A percentile compares a stretch with the other conserved stretches of the same genome.
phyloP scores from a whole-genome alignment of 2,888 invertebrate genomes.

The Serripes groenlandicus region DNA sequence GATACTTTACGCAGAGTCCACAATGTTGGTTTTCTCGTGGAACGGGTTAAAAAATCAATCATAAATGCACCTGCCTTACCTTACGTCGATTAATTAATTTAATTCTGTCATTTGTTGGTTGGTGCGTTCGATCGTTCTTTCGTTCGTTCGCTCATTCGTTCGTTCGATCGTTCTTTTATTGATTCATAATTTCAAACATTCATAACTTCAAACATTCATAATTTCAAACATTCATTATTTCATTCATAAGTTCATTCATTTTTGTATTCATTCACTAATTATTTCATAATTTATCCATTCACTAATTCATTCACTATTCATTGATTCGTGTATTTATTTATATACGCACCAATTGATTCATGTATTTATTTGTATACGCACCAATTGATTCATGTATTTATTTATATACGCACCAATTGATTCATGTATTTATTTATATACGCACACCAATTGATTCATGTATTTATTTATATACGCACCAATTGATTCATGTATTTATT shows the following conservation, averaged over 20 bases:
- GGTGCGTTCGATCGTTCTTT: background rate
- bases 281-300: background rate
- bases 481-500: background rate
- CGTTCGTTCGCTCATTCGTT: background rate
- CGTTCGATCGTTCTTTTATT: background rate
- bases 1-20: too few species aligned
- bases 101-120: background rate
- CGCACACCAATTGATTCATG: background rate
- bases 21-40: too few species aligned
- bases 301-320: background rate
- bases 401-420: background rate
- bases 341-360: background rate
- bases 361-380: background rate
- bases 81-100: background rate
- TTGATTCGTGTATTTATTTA: background rate
- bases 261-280: background rate
- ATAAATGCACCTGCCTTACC: too few species aligned
- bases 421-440: background rate
- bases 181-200: background rate
- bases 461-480: background rate
- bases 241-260: background rate
- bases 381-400: background rate
- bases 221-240: background rate
- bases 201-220: background rate
- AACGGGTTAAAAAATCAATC: too few species aligned